Percentiles rank a stretch among this genome's conserved stretches.
Evolutionary conservation across 2,888 invertebrate species (phyloP).

Genomic region (Eubasilissa splendida): DNA sequence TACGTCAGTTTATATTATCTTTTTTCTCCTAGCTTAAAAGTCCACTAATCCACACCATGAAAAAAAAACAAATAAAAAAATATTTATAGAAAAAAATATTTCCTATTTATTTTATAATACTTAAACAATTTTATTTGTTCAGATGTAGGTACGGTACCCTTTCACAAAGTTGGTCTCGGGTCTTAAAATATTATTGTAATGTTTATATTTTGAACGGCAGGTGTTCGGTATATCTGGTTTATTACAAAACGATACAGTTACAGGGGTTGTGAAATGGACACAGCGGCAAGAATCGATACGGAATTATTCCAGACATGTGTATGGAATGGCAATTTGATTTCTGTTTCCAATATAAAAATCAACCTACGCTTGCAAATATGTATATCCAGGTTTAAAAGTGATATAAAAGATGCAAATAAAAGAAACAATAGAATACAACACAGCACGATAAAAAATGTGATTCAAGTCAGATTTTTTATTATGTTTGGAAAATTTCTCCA

Average conservation of each 20-base stretch:
- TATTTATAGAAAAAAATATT: no score
- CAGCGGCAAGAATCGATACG: slow-evolving; percentile 48
- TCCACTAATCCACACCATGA: no score
- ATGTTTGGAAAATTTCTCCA: background rate
- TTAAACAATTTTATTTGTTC: no score
- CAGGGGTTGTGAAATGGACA: slow-evolving; percentile 38
- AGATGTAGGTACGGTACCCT: no score
- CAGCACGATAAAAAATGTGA: background rate
- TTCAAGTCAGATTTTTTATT: background rate
- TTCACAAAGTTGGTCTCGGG: no score
- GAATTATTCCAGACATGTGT: slow-evolving; percentile 52
- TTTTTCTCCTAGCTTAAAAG: no score
- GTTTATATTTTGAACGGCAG: slow-evolving; percentile 25
- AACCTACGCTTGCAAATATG: slow-evolving; percentile 49
- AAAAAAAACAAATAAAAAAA: no score
- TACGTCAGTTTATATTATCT: no score
- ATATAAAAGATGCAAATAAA: slow-evolving; percentile 34
- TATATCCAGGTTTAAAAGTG: background rate
- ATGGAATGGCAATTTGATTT: slow-evolving; percentile 48
- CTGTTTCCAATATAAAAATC: slow-evolving; percentile 47
- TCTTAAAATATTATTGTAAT: no score
- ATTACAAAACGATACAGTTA: slow-evolving; percentile 52
- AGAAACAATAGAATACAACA: slow-evolving; percentile 31
- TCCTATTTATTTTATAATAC: no score
- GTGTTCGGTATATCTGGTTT: slow-evolving; percentile 47